Evolutionary conservation across 2,113 vertebrate genomes (phyloP).

Genomic region (Phocoena phocoena): DNA sequence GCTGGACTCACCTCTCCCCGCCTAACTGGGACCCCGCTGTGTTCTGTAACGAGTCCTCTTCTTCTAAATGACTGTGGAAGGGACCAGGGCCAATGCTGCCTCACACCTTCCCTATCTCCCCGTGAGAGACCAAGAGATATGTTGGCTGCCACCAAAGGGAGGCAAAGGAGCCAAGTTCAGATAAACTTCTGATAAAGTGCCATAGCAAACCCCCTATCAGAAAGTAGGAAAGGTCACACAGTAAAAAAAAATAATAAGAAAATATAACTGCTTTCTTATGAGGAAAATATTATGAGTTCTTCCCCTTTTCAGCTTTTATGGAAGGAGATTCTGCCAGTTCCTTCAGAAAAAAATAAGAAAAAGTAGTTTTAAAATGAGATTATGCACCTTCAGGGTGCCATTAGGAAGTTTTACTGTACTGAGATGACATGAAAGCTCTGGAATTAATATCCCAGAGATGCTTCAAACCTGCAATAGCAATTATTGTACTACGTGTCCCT

Average conservation of each 20-base stretch:
- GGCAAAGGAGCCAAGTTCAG: conserved; percentile 72
- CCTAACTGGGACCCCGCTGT: background rate
- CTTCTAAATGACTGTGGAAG: background rate
- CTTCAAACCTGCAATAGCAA: conserved; percentile 92
- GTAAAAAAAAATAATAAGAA: conserved; percentile 85
- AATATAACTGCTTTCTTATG: conserved; percentile 89
- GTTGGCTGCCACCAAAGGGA: background rate
- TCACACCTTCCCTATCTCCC: background rate
- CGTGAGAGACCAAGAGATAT: background rate
- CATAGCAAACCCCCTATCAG: conserved; percentile 76
- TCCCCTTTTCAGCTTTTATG: conserved; percentile 88
- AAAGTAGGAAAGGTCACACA: conserved; percentile 86
- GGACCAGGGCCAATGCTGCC: background rate
- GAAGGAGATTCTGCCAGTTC: conserved; percentile 91
- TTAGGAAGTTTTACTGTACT: conserved; percentile 93
- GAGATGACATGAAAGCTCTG: conserved; percentile 91
- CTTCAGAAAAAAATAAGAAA: conserved; percentile 89
- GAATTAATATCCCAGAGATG: conserved; percentile 93
- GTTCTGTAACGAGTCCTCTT: background rate
- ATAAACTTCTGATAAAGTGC: conserved; percentile 84
- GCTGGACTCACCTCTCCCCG: background rate
- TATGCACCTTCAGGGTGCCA: conserved; percentile 92
- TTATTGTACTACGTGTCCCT: conserved; percentile 91
- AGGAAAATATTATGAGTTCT: conserved; percentile 90
- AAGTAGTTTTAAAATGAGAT: conserved; percentile 92